Evolutionary conservation across 1,140 invertebrate species (phyloP).

Genomic region (Chrysopa pallens): DNA sequence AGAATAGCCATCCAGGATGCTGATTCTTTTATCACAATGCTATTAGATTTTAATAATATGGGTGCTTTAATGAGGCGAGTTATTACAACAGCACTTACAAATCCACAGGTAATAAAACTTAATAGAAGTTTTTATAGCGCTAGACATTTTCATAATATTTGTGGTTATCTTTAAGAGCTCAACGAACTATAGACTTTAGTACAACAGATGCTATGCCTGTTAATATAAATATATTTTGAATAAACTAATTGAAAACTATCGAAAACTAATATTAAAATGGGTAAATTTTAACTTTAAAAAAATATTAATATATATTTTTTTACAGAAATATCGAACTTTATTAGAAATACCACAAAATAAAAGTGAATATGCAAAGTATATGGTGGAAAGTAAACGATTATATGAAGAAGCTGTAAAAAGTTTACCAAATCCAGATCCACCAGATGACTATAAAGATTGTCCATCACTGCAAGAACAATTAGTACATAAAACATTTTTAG

Average conservation of each 20-base stretch:
- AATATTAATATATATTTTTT: too few relatives aligned
- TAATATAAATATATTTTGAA: too few relatives aligned
- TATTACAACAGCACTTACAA: constrained; percentile 77
- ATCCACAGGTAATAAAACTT: constrained; percentile 45
- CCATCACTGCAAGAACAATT: constrained; percentile 63
- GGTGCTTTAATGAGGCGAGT: constrained; percentile 84
- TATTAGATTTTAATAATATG: constrained; percentile 86
- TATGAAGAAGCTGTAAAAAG: constrained; percentile 64
- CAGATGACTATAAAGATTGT: constrained; percentile 58
- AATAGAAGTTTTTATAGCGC: too few relatives aligned
- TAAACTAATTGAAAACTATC: too few relatives aligned
- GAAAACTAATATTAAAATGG: too few relatives aligned
- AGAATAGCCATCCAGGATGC: constrained; percentile 55
- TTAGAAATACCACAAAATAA: constrained; percentile 36
- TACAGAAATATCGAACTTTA: constrained; percentile 37
- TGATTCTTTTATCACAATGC: constrained; percentile 70
- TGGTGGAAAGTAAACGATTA: constrained; percentile 49
- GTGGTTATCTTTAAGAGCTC: too few relatives aligned
- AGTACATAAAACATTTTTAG: constrained; percentile 73
- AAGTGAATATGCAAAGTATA: constrained; percentile 50
- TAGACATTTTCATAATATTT: too few relatives aligned
- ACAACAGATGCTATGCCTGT: too few relatives aligned
- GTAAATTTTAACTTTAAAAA: too few relatives aligned
- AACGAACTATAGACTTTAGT: too few relatives aligned
- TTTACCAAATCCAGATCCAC: constrained; percentile 63